phyloP scores from a whole-genome alignment of 2,888 invertebrate genomes.

The Theretra japonica region DNA sequence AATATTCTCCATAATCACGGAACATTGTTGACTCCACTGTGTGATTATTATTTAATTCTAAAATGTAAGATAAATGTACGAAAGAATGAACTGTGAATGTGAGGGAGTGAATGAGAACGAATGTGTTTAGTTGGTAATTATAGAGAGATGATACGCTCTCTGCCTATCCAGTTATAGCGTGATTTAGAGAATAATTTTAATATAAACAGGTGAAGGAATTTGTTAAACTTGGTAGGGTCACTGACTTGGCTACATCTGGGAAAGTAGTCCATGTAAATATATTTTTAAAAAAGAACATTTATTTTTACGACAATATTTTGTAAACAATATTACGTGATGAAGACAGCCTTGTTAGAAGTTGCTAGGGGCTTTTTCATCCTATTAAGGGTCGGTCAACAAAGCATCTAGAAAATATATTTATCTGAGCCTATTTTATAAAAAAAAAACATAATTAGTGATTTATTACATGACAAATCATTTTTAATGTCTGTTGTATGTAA shows the following conservation, averaged over 20 bases:
- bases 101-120: neutral
- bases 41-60: conserved; percentile 9
- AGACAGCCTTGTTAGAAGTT: neutral
- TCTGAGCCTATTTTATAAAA: neutral
- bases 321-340: too few species aligned
- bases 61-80: conserved; percentile 10
- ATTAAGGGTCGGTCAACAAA: neutral
- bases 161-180: neutral
- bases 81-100: conserved; percentile 1
- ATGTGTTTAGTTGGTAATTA: neutral
- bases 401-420: neutral
- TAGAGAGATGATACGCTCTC: conserved; percentile 4
- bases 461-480: neutral
- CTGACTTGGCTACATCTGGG: neutral
- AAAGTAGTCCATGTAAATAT: neutral
- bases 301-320: too few species aligned
- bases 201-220: conserved; percentile 3
- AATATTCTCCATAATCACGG: conserved; percentile 11
- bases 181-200: neutral
- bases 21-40: conserved; percentile 22
- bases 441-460: neutral
- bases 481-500: neutral
- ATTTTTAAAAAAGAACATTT: too few species aligned
- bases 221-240: neutral
- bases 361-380: neutral